Evolutionary conservation across 2,888 invertebrate species (phyloP).

Genomic region (Rapana venosa): DNA sequence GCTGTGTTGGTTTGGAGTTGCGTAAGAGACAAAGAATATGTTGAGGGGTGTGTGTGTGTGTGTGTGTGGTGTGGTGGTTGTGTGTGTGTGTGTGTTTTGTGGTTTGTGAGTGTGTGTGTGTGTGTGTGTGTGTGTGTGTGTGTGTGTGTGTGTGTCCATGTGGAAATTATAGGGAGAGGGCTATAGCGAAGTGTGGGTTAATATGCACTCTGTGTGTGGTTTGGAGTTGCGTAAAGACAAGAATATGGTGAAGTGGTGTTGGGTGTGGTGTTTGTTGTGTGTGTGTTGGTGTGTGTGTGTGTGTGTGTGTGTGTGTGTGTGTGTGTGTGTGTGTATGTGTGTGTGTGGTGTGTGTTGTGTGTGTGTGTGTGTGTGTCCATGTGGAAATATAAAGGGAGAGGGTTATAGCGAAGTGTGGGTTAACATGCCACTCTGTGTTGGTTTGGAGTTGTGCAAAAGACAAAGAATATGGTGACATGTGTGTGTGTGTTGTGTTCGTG

Average conservation of each 20-base stretch:
- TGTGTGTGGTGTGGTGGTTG: neutral
- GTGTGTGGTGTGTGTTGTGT: conserved; percentile 1
- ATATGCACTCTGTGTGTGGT: no score
- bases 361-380: neutral
- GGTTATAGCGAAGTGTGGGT: neutral
- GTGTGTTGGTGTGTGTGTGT: neutral
- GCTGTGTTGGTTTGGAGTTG: neutral
- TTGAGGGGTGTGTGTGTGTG: neutral
- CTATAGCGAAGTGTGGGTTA: no score
- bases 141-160: neutral
- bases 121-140: neutral
- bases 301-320: conserved; percentile 1
- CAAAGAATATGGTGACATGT: neutral
- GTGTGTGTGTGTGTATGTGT: neutral
- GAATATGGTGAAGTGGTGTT: neutral
- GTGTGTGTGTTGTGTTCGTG: conserved; percentile 16
- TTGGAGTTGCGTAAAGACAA: no score
- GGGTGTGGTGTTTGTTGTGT: neutral
- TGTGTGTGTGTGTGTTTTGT: neutral
- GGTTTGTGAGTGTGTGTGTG: neutral
- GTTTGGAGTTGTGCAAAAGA: no score
- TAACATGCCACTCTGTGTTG: neutral
- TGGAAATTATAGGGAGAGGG: no score
- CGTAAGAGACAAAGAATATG: neutral
- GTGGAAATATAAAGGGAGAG: neutral